These are phyloP conservation scores for Cartodere bifasciata DNA, from an alignment of 2,888 invertebrate genomes.

Conservation along the genomic window DNA sequence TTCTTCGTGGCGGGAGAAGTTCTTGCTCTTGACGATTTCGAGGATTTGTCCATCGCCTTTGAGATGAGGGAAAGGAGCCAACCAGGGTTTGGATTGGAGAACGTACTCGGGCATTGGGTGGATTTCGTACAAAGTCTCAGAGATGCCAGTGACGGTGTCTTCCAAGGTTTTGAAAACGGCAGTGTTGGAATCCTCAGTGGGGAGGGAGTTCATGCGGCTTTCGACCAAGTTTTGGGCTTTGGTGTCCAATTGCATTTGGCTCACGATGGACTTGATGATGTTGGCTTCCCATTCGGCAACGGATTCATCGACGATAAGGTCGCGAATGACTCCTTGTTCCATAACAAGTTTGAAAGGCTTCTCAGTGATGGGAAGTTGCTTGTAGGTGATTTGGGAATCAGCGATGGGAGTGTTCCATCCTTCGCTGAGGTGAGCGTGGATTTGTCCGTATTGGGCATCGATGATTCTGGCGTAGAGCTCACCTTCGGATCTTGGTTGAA, in stretches of 20 bases:
- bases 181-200: conserved; percentile 34
- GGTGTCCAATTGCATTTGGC: conserved; percentile 57
- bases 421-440: conserved; percentile 37
- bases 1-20: conserved; percentile 48
- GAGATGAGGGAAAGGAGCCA: conserved; percentile 38
- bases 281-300: conserved; percentile 51
- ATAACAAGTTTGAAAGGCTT: conserved; percentile 48
- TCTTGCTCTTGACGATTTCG: conserved; percentile 52
- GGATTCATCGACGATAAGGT: conserved; percentile 41
- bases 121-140: conserved; percentile 56
- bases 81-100: conserved; percentile 40
- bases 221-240: conserved; percentile 42
- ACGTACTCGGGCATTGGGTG: conserved; percentile 44
- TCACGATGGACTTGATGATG: conserved; percentile 52
- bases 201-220: conserved; percentile 34
- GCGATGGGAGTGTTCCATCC: conserved; percentile 38
- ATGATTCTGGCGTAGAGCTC: conserved; percentile 34
- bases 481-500: conserved; percentile 39
- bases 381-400: conserved; percentile 39
- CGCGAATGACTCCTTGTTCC: conserved; percentile 46
- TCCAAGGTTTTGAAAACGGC: conserved; percentile 58
- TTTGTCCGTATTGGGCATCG: conserved; percentile 38
- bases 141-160: conserved; percentile 54
- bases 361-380: conserved; percentile 39
- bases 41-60: conserved; percentile 33